Conservation (phyloP, 2,888 invertebrate species). For the Myopa tessellatipennis region DNA sequence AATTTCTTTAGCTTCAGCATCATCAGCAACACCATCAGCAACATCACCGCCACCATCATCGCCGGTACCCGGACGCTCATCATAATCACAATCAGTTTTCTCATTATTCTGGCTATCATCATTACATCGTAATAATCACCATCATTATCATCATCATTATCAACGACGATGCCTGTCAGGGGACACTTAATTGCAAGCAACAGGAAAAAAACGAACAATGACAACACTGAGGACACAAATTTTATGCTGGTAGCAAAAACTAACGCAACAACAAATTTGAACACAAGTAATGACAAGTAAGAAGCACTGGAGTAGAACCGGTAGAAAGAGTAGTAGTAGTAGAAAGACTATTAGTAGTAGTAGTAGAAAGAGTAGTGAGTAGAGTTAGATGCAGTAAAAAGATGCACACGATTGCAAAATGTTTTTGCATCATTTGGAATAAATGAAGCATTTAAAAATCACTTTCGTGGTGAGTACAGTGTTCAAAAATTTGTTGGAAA, state of each 20-base stretch:
- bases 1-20: not conserved
- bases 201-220: not conserved
- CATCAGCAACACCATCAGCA: not conserved
- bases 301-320: too few species aligned
- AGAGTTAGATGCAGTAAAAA: too few species aligned
- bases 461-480: too few species aligned
- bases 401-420: too few species aligned
- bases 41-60: not conserved
- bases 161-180: not conserved
- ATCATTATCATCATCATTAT: conserved; percentile 3
- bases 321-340: too few species aligned
- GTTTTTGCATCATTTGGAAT: too few species aligned
- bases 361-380: too few species aligned
- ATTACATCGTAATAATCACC: not conserved
- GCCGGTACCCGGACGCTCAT: not conserved
- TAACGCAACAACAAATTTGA: too few species aligned
- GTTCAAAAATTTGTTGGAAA: too few species aligned
- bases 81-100: not conserved
- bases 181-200: conserved; percentile 7
- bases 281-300: too few species aligned
- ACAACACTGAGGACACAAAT: not conserved
- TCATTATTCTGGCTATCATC: not conserved
- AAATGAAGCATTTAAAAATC: too few species aligned
- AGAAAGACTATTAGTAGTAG: too few species aligned
- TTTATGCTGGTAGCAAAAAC: not conserved